Base-by-base conservation (phyloP, 2,797 vertebrate species). In the Falco concolor region DNA sequence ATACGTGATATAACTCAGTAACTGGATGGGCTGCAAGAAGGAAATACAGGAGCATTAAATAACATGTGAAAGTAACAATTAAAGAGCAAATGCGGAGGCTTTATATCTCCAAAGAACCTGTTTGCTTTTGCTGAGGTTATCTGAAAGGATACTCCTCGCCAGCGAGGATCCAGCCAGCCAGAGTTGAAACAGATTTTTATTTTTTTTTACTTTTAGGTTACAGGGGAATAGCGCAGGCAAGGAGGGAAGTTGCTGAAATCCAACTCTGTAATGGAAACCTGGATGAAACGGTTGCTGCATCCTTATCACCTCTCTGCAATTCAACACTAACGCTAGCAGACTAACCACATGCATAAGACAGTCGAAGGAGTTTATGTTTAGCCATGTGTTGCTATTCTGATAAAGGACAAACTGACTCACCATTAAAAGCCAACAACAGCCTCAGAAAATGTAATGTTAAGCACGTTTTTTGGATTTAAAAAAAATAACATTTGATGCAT, bases 311-410 rank as follows among this genome's bases (percentile, higher is more conserved):
- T 45, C 75, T 28, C 72, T 79, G 73, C 92, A 84, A 96, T 90
- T 84, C 88, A 92, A 36, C 94, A 61, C 53, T 4, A 78, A 40
- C 2, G 8, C 70, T 30, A 32, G 54, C 91, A 86, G 94, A 45
- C 44, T 21, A 25, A 84, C 84, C 77, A 73, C 11, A 5, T 12
- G 74, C 77, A 28, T 20, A 8, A 60, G 77, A 68, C 88, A 90
- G 95, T 68, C 2, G 14, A 65, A 27, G 19, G 85, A 96, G 87
- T 82, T 94, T 57, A 34, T 84, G 90, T 93, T 93, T 70, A 95
- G 90, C 90, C 92, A 84, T 96, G 93, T 94, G 94, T 74, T 95
- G 91, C 90, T 80, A 77, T 87, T 96, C 90, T 93, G 96, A 96
- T 94, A 97, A 94, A 94, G 91, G 88, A 94, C 77, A 93, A 82